Percentiles rank a stretch among this genome's conserved stretches.
Conservation (phyloP, 2,113 vertebrate genomes). For the Larimichthys polyactis region DNA sequence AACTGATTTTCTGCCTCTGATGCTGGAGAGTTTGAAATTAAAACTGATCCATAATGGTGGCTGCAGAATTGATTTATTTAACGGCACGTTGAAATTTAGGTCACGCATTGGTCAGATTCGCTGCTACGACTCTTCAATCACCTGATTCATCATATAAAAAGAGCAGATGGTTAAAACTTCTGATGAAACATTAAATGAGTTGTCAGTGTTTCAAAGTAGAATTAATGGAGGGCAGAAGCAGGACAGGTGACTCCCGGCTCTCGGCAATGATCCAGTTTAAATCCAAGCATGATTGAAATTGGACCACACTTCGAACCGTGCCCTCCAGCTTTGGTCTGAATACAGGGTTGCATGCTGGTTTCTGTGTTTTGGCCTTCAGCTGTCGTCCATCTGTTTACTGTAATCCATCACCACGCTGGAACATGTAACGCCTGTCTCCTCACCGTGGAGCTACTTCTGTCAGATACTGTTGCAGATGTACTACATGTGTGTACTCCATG, state of each 20-base stretch:
- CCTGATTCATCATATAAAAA: not conserved
- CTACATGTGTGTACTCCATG: not conserved
- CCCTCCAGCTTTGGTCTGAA: not conserved
- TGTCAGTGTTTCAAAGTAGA: not conserved
- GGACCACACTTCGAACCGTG: not conserved
- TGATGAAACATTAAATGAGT: not conserved
- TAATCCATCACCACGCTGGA: not conserved
- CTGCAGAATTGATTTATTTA: conserved; percentile 9
- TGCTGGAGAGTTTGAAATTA: not conserved
- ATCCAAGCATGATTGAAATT: not conserved
- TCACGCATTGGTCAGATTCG: not conserved
- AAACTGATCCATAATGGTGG: not conserved
- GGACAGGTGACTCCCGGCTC: not conserved
- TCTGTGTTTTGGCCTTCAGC: conserved; percentile 1
- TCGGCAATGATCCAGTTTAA: not conserved
- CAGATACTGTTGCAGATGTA: not conserved
- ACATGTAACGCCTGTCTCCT: not conserved
- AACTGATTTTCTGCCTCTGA: not conserved
- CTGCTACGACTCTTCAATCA: not conserved
- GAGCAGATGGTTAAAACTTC: not conserved
- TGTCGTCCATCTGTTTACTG: conserved; percentile 5
- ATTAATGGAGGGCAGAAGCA: not conserved
- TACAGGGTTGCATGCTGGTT: not conserved
- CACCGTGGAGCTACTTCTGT: not conserved
- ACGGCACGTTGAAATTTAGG: not conserved